Evolutionary conservation across 2,797 vertebrate species (phyloP), one percentile per base, ranked within the genome.

Genomic region (Gambelia wislizenii): DNA sequence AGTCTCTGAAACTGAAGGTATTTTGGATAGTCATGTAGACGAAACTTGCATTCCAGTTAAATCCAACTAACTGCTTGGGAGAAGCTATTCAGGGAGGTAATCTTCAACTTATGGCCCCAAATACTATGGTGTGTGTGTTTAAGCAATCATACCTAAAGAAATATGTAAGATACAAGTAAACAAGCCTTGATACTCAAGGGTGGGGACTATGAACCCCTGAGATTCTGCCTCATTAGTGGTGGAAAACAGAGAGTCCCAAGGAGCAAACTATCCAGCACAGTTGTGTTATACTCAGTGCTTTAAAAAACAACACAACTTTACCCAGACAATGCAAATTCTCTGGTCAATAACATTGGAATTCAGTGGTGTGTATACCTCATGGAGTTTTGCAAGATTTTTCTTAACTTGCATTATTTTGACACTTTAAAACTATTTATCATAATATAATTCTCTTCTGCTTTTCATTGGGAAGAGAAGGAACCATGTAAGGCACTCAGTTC

Each of bases 171-270:
- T 72, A 80, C 18, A 87, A 72, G 54, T 39, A 33, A 67, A 18
- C 0, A 27, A 7, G 0, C 56, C 20, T 56, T 75, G 33, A 10
- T 87, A 33, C 82, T 91, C 12, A 1, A 70, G 33, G 76, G 79
- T 78, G 7, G 33, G 8, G 1, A 52, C 52, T 76, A 12, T 85
- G 92, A 44, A 47, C 61, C 69, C 88, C 90, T 75, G n/a, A 39
- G 90, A 52, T 22, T 22, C 27, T 12, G 6, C 44, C 75, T 77
- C 52, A 54, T 39, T 80, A 76, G 56, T 5, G 36, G 61, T 87
- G 61, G 64, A 83, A 83, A 85, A 61, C 76, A 39, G 16, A 91
- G 2, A 16, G 78, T 25, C 22, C 69, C 77, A 87, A 2, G 7
- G 20, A 67, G 20, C 14, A 61, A 47, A 44, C n/a, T 76, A 9